Evolutionary conservation across 2,888 invertebrate species (phyloP).

Genomic region (Clusia tigrina): DNA sequence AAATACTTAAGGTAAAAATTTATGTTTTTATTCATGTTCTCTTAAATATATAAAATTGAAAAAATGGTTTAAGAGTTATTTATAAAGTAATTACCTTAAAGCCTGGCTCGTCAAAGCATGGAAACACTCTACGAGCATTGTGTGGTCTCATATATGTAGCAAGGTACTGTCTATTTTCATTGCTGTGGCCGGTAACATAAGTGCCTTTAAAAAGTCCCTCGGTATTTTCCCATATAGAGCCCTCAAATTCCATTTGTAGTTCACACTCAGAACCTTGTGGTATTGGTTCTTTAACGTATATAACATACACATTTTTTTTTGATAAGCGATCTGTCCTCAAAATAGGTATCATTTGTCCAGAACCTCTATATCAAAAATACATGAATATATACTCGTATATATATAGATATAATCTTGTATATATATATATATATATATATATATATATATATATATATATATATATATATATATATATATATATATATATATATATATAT

Average conservation of each 20-base stretch:
- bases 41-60: too few species aligned
- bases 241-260: constrained; percentile 72
- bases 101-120: constrained; percentile 82
- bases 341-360: constrained; percentile 46
- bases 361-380: constrained; percentile 17
- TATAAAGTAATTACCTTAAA: constrained; percentile 78
- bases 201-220: constrained; percentile 76
- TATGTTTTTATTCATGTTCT: too few species aligned
- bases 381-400: constrained; percentile 21
- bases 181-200: constrained; percentile 66
- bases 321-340: constrained; percentile 67
- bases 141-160: constrained; percentile 77
- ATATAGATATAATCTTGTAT: too few species aligned
- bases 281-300: constrained; percentile 70
- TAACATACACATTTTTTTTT: constrained; percentile 71
- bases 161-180: constrained; percentile 67
- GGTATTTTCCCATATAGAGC: constrained; percentile 71
- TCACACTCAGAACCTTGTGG: constrained; percentile 69
- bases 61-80: too few species aligned
- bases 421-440: too few species aligned
- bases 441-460: too few species aligned
- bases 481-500: too few species aligned
- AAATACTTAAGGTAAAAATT: too few species aligned
- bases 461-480: too few species aligned
- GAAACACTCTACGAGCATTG: constrained; percentile 79